A percentile compares a stretch with the other conserved stretches of the same genome.
Evolutionary conservation across 2,113 vertebrate species (phyloP).

Genomic region (Cavia aperea): DNA sequence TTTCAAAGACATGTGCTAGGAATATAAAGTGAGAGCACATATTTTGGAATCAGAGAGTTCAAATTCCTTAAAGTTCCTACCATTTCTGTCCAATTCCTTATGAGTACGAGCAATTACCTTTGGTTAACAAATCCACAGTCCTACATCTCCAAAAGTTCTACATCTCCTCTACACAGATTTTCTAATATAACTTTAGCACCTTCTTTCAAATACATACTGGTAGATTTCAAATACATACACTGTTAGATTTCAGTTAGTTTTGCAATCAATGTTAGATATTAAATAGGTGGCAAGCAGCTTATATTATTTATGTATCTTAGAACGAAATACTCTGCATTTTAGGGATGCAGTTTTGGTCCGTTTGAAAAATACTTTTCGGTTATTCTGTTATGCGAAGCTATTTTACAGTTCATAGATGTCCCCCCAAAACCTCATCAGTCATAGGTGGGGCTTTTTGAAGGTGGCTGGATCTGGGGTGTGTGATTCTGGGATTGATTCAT

Average conservation of each 20-base stretch:
- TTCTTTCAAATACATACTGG: neutral
- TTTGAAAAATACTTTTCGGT: neutral
- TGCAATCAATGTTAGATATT: neutral
- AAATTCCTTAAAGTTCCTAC: slow-evolving; percentile 24
- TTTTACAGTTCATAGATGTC: neutral
- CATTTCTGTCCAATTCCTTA: neutral
- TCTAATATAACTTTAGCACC: neutral
- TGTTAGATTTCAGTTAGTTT: neutral
- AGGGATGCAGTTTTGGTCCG: neutral
- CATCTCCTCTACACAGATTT: neutral
- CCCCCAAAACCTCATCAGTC: neutral
- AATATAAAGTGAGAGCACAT: slow-evolving; percentile 8
- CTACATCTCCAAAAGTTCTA: neutral
- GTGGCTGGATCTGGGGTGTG: neutral
- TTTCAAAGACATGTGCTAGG: neutral
- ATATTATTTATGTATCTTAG: neutral
- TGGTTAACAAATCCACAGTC: neutral
- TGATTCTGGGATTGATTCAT: neutral
- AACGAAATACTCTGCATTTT: neutral
- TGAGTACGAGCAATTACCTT: neutral
- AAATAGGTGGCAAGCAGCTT: neutral
- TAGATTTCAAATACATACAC: neutral
- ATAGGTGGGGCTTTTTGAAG: neutral
- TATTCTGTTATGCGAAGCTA: neutral
- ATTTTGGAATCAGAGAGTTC: slow-evolving; percentile 1